Conservation (phyloP, 2,113 vertebrate genomes). For the Sebastes fasciatus region DNA sequence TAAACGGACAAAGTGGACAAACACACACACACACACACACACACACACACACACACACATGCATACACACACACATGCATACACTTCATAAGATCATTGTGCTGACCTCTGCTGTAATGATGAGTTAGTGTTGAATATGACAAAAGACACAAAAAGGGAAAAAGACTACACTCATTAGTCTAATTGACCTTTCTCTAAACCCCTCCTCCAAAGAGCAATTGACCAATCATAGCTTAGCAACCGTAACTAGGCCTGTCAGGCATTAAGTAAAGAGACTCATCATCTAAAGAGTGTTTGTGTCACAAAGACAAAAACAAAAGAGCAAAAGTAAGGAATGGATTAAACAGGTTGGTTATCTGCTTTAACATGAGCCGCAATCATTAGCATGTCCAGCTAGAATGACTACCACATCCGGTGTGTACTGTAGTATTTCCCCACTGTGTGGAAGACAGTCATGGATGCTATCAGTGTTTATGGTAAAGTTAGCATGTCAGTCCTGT, state of each 20-base stretch:
- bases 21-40: conserved; percentile 4
- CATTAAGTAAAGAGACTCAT: background rate
- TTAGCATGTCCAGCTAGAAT: background rate
- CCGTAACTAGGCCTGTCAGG: background rate
- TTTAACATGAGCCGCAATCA: background rate
- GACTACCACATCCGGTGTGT: background rate
- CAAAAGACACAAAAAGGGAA: conserved; percentile 13
- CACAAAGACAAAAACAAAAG: background rate
- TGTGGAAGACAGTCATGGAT: background rate
- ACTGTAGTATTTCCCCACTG: background rate
- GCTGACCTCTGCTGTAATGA: conserved; percentile 21
- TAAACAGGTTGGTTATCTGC: background rate
- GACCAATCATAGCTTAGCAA: background rate
- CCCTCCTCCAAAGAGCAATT: background rate
- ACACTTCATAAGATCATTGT: conserved; percentile 25
- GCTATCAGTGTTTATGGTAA: background rate
- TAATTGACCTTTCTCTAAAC: conserved; percentile 8
- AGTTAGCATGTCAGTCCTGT: background rate
- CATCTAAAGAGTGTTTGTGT: background rate
- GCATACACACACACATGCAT: background rate
- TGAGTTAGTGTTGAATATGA: conserved; percentile 20
- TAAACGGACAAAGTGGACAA: conserved; percentile 13
- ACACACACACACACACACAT: too few relatives aligned
- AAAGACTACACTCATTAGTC: conserved; percentile 28
- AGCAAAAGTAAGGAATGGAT: background rate